Base-by-base conservation (phyloP, 2,797 vertebrate genomes). In the Spatula clypeata region DNA sequence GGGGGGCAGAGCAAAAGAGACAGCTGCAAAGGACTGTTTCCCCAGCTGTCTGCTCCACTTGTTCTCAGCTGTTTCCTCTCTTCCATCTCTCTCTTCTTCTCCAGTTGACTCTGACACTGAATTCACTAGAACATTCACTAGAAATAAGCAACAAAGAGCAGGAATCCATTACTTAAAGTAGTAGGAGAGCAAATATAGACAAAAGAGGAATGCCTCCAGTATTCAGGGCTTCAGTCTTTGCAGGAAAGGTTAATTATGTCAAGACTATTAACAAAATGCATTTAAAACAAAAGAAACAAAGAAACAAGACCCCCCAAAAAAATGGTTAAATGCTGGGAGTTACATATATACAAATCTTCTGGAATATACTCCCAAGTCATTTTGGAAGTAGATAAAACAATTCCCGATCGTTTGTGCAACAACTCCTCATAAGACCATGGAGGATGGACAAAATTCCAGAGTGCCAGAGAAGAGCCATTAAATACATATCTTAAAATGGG, bases 401-500 rank as follows among this genome's bases (percentile, higher is more conserved):
- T 53, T 85, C 62, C 38, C 77, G 54, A 60, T 5, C 21, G 36
- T 34, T 72, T 54, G 21, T 11, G 27, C 65, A 23, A 70, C 31
- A 66, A 26, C 13, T 66, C 32, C 75, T 66, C 34, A 23, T 32
- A 79, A 70, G 17, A 21, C 47, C 40, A 27, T 13, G n/a, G 29
- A 82, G 40, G 8, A 57, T 7, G 9, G 61, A 24, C 54, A 77
- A 79, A 19, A 20, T 47, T 40, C 26, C 32, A 79, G 29, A 51
- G 32, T 60, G 19, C 53, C 65, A 29, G 40, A 71, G 21, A 79
- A 79, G 64, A 77, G 47, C 32, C 66, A 36, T 21, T 81, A 57
- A 57, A 55, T 47, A 75, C 7, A 16, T 26, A 29, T 19, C 47
- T 1, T 5, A 64, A 49, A 18, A 32, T 0, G 31, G 29, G 24